A percentile compares a stretch with the other conserved stretches of the same genome.
These are phyloP conservation scores for Scomber colias DNA, from an alignment of 2,113 vertebrate genomes.

Conservation along the genomic window DNA sequence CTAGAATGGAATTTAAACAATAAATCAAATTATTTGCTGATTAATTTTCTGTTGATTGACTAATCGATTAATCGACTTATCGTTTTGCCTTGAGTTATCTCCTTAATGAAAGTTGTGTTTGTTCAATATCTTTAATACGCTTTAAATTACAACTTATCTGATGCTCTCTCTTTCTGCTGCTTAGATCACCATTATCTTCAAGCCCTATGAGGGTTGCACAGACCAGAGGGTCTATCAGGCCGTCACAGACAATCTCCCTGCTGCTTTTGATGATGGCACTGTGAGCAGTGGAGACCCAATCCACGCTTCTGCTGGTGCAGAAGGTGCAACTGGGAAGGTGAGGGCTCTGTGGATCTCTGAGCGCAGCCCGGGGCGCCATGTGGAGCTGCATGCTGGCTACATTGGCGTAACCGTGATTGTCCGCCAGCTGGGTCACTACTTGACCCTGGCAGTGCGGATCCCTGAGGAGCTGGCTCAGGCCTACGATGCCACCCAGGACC, in stretches of 20 bases:
- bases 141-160: background rate
- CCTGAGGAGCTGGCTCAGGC: constrained; percentile 90
- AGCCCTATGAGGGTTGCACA: constrained; percentile 93
- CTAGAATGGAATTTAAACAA: background rate
- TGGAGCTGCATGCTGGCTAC: constrained; percentile 94
- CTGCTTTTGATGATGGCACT: constrained; percentile 95
- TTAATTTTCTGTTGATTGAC: background rate
- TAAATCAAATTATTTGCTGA: background rate
- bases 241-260: constrained; percentile 93
- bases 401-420: constrained; percentile 93
- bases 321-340: constrained; percentile 84
- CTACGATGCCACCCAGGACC: constrained; percentile 93
- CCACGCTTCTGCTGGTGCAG: constrained; percentile 75
- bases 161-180: constrained; percentile 1
- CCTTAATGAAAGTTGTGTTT: background rate
- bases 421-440: constrained; percentile 92
- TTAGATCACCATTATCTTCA: constrained; percentile 97
- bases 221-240: constrained; percentile 98
- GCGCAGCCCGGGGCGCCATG: constrained; percentile 86
- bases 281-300: constrained; percentile 84
- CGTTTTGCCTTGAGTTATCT: background rate
- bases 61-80: background rate
- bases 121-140: background rate
- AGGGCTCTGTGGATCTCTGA: constrained; percentile 90
- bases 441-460: constrained; percentile 94